A percentile compares a stretch with the other conserved stretches of the same genome.
These are phyloP conservation scores for Pachypanchax playfairii DNA, from an alignment of 2,113 vertebrate genomes.

Conservation along the genomic window DNA sequence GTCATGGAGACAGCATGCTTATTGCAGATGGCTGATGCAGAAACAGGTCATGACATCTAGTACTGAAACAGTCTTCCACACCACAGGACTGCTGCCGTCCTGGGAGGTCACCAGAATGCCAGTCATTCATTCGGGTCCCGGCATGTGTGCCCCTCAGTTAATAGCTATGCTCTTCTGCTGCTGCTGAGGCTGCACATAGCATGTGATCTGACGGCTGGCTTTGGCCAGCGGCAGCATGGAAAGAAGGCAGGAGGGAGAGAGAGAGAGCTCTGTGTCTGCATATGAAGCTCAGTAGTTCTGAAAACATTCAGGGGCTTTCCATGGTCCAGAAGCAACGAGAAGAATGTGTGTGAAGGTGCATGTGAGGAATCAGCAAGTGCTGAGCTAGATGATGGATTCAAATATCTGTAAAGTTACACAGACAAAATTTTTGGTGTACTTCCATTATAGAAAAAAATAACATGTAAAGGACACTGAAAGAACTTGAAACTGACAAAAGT, in stretches of 20 bases:
- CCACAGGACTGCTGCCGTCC: constrained; percentile 51
- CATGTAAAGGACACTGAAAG: no score
- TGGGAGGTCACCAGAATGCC: constrained; percentile 74
- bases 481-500: no score
- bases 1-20: constrained; percentile 55
- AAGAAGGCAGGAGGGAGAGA: constrained; percentile 46
- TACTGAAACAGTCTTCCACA: constrained; percentile 67
- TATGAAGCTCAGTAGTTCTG: constrained; percentile 60
- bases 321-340: constrained; percentile 58
- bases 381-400: background rate
- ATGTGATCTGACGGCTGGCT: constrained; percentile 74
- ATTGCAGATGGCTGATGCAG: constrained; percentile 62
- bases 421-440: no score
- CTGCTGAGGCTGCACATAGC: constrained; percentile 80
- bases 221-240: constrained; percentile 62
- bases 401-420: no score
- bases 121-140: constrained; percentile 64
- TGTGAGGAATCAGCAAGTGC: background rate
- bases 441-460: no score
- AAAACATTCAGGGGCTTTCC: constrained; percentile 73
- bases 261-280: constrained; percentile 49
- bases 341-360: constrained; percentile 20
- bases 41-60: constrained; percentile 55
- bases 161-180: constrained; percentile 69
- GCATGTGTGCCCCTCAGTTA: constrained; percentile 71